Evolutionary conservation across 2,888 invertebrate species (phyloP), one percentile per base, ranked within the genome.

Genomic region (Lutraria lutraria): DNA sequence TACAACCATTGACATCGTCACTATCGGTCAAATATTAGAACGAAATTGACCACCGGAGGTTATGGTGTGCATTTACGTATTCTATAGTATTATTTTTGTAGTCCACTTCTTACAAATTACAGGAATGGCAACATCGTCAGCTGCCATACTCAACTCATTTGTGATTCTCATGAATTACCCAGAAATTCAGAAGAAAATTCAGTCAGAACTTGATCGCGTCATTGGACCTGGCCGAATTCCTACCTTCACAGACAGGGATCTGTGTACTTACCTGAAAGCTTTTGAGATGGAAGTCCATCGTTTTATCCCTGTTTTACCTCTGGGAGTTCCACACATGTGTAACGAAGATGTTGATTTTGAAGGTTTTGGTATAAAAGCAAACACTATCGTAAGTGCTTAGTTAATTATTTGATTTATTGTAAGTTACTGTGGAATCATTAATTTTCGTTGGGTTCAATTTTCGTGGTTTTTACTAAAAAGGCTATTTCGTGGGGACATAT

Each of bases 201-300:
- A 60, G n/a, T 19, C 21, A 60, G 60, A 60, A 19, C 60, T 21
- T 19, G 60, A 60, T 19, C 43, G 79, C 29, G 54, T 31, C n/a
- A 83, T 83, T 29, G 84, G 68, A 13, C 34, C 52, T 25, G 43
- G 34, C 0, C 34, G 76, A n/a, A 19, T 21, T 10, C 72, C 84
- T 15, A 54, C 21, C 8, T 53, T 34, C n/a, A 34, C 53, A 13
- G 84, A 84, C 52, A 72, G 72, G 34, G 84, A 72, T 52, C 63
- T 25, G 13, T 84, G 84, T 52, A 15, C 31, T n/a, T 84, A 68
- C 25, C 25, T 76, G 63, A 52, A 72, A 72, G 84, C 84, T 13
- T 72, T 84, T 43, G 68, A 63, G 16, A 52, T 84, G 84, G 68
- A 84, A 84, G 25, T 29, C 19, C 84, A 72, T 43, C n/a, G 84